phyloP scores from a whole-genome alignment of 92 coral and sea anemone genomes.

The Ricordea florida region DNA sequence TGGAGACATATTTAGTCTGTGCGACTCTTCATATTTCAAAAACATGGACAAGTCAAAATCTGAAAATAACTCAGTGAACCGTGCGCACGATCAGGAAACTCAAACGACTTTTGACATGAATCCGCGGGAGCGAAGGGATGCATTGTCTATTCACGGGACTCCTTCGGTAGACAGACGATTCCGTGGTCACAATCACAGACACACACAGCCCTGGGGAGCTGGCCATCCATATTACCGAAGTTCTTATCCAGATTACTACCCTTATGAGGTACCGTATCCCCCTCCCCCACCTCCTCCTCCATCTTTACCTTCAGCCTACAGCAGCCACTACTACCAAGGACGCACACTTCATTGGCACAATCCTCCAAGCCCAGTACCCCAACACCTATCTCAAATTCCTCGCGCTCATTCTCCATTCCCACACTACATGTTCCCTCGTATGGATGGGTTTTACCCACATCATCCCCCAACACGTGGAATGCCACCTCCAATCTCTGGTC shows the following conservation, averaged over 20 bases:
- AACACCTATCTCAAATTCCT: constrained; percentile 35
- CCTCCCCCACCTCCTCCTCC: constrained; percentile 63
- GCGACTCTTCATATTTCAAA: too few relatives aligned
- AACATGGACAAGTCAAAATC: constrained; percentile 67
- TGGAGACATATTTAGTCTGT: background rate
- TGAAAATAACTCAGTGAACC: constrained; percentile 45
- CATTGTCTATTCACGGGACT: constrained; percentile 19
- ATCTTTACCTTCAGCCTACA: constrained; percentile 47
- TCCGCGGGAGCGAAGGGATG: constrained; percentile 43
- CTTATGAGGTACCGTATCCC: constrained; percentile 66
- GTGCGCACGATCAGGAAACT: constrained; percentile 91
- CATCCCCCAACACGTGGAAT: constrained; percentile 34
- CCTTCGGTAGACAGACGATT: constrained; percentile 31
- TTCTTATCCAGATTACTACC: constrained; percentile 59
- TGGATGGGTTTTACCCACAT: constrained; percentile 51
- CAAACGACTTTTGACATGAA: constrained; percentile 84
- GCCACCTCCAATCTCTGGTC: constrained; percentile 23
- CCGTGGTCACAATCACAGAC: constrained; percentile 44
- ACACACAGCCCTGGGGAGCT: constrained; percentile 55
- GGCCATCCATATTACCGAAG: constrained; percentile 55
- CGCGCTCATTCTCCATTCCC: constrained; percentile 26
- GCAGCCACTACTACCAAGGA: constrained; percentile 70
- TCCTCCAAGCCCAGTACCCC: constrained; percentile 62
- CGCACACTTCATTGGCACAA: constrained; percentile 75
- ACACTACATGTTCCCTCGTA: constrained; percentile 46